Base-by-base conservation (phyloP, 2,888 invertebrate genomes). In the Oligia fasciuncula region DNA sequence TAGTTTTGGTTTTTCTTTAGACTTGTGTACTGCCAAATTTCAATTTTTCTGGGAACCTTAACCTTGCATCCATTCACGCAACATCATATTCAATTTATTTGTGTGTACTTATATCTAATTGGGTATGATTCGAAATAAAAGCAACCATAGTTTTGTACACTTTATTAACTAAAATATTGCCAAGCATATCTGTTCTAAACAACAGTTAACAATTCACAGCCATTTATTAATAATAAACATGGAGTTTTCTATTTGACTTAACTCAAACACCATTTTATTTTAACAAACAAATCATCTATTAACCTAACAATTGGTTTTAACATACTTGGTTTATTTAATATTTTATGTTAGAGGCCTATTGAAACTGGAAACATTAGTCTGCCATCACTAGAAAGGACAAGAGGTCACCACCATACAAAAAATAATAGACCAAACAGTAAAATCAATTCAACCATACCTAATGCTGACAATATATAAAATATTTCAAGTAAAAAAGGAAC, bases 171-270 rank as follows among this genome's bases (percentile, higher is more conserved):
- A 92, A 95, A 95, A 94, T 95, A 95, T 94, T 94, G 95, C 94
- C 93, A 96, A 96, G 96, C 93, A 93, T 93, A 94, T 94, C 91
- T 92, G 90, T 91, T 93, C 93, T 95, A 94, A 93, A 93, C 94
- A 95, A 95, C 95, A 95, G 91, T 94, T 95, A 96, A 96, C 95
- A 96, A 94, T 96, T 96, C 96, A 96, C 96, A 96, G 96, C 96
- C 96, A 92, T 96, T 94, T 90, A 95, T 94, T 92, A 94, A 94
- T 93, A 83, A 91, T 89, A 88, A 89, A 91, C 79, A 89, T 86
- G 76, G 76, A 86, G 83, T 88, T 87, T 46, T 85, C 86, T 88
- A 90, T 81, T 77, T 73, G 77, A 88, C 87, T 17, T 88, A 89
- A 85, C 68, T 65, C 57, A 86, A 80, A 69, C 57, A 75, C 63